phyloP scores from a whole-genome alignment of 1,140 invertebrate species.

The Pseudomyrmex cubaensis region DNA sequence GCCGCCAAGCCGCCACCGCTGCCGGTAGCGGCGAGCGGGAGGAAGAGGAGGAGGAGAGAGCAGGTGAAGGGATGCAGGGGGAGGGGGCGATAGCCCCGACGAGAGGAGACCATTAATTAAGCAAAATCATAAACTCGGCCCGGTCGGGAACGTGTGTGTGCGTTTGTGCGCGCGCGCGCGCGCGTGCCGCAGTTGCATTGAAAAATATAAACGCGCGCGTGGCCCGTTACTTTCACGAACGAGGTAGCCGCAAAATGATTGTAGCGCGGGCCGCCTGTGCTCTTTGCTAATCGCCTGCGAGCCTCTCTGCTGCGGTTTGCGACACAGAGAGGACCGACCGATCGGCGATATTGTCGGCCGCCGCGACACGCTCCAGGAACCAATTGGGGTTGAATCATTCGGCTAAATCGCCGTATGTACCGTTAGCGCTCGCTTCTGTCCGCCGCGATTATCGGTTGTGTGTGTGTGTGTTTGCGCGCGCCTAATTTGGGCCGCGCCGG shows the following conservation, averaged over 20 bases:
- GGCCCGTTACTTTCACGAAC: constrained; percentile 72
- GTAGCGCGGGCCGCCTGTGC: not conserved
- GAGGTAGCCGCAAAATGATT: constrained; percentile 8
- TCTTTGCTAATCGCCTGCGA: constrained; percentile 35
- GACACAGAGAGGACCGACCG: constrained; percentile 63
- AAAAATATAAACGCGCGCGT: constrained; percentile 67
- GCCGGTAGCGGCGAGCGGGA: constrained; percentile 9
- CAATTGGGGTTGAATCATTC: constrained; percentile 47
- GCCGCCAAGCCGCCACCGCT: constrained; percentile 65
- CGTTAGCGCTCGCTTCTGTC: not conserved
- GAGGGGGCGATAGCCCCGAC: constrained; percentile 44
- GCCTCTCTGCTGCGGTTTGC: constrained; percentile 58
- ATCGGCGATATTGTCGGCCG: constrained; percentile 60
- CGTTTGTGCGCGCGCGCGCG: constrained; percentile 35
- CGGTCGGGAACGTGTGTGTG: constrained; percentile 37
- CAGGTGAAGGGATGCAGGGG: not conserved
- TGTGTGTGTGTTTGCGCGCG: not conserved
- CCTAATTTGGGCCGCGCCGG: not conserved
- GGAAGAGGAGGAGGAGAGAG: constrained; percentile 12
- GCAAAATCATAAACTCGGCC: constrained; percentile 77
- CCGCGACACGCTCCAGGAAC: constrained; percentile 31
- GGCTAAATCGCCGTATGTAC: constrained; percentile 11
- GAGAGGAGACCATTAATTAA: constrained; percentile 77
- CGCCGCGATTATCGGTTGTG: not conserved
- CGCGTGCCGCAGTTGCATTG: constrained; percentile 46